Evolutionary conservation across 2,113 vertebrate species (phyloP).

Genomic region (Paracanthobrama guichenoti): DNA sequence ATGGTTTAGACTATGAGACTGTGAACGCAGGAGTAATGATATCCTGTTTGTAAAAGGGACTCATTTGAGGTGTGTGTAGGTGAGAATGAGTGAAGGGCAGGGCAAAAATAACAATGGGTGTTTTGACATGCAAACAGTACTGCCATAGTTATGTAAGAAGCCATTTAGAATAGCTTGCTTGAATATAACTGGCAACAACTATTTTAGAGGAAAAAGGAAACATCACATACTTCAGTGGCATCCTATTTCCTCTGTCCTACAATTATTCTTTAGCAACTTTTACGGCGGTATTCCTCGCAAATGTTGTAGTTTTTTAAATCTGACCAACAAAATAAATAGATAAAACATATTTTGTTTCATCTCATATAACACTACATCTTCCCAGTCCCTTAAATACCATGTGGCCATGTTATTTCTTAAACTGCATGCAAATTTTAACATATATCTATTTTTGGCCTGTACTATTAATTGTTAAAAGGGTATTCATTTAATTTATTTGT

Average conservation of each 20-base stretch:
- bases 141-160: slow-evolving; percentile 55
- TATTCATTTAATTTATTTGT: slow-evolving; percentile 1
- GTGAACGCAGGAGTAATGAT: slow-evolving; percentile 16
- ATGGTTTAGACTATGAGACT: neutral
- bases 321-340: neutral
- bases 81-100: slow-evolving; percentile 38
- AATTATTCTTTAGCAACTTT: slow-evolving; percentile 37
- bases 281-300: neutral
- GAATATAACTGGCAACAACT: slow-evolving; percentile 64
- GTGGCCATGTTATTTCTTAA: neutral
- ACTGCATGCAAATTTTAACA: neutral
- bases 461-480: neutral
- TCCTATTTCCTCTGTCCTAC: slow-evolving; percentile 60
- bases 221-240: slow-evolving; percentile 66
- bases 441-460: neutral
- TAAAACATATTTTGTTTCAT: neutral
- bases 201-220: slow-evolving; percentile 65
- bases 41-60: slow-evolving; percentile 46
- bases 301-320: neutral
- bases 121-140: slow-evolving; percentile 40
- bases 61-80: neutral
- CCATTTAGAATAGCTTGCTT: slow-evolving; percentile 58
- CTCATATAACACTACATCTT: neutral
- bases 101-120: slow-evolving; percentile 19
- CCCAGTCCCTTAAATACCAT: neutral